phyloP scores from a whole-genome alignment of 2,888 invertebrate genomes.

The Acholoe squamosa region DNA sequence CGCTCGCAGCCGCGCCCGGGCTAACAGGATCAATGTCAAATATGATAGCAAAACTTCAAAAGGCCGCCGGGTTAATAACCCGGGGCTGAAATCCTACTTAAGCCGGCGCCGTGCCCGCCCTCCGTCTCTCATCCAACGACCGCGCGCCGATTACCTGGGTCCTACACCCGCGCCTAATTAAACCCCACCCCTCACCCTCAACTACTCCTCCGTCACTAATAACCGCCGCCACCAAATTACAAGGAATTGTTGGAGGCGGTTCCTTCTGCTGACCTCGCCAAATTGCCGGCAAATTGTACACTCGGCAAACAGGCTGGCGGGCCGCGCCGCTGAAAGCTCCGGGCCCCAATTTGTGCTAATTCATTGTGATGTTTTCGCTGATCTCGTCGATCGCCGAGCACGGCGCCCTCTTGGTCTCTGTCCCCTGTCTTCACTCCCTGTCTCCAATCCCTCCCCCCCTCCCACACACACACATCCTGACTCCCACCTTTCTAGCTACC shows the following conservation, averaged over 20 bases:
- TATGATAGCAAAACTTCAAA: slow-evolving; percentile 65
- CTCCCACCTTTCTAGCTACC: neutral
- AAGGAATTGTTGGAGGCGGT: slow-evolving; percentile 63
- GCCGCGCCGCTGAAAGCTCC: slow-evolving; percentile 55
- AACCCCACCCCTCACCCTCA: slow-evolving; percentile 3
- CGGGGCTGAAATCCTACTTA: slow-evolving; percentile 59
- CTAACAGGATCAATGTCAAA: slow-evolving; percentile 65
- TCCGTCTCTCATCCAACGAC: slow-evolving; percentile 44
- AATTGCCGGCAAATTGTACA: slow-evolving; percentile 64
- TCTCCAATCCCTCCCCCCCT: neutral
- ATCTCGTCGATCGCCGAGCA: slow-evolving; percentile 32
- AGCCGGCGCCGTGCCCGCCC: neutral
- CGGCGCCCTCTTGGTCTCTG: neutral
- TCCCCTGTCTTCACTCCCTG: neutral
- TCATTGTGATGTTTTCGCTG: slow-evolving; percentile 62
- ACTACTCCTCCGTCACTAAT: neutral
- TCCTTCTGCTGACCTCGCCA: slow-evolving; percentile 40
- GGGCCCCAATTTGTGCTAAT: slow-evolving; percentile 59
- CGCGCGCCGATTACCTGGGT: slow-evolving; percentile 35
- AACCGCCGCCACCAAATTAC: slow-evolving; percentile 61
- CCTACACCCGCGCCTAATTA: slow-evolving; percentile 48
- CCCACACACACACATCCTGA: neutral
- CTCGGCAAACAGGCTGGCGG: slow-evolving; percentile 41
- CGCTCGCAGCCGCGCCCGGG: slow-evolving; percentile 22
- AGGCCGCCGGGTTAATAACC: slow-evolving; percentile 63